Evolutionary conservation across 2,113 vertebrate species (phyloP).

Genomic region (Litocranius walleri): DNA sequence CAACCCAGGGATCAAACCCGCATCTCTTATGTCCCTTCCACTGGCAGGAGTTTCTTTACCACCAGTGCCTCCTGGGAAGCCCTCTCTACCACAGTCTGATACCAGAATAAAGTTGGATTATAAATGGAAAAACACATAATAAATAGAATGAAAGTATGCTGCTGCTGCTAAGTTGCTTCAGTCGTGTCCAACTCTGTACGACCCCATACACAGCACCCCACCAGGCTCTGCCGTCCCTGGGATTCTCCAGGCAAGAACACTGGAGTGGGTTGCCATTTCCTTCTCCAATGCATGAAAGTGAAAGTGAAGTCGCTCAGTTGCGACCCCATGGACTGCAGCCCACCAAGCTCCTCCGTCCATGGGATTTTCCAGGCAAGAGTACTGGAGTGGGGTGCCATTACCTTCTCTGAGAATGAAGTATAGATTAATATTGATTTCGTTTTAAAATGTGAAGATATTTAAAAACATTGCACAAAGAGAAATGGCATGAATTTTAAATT

Average conservation of each 20-base stretch:
- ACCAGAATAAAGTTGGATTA: not conserved
- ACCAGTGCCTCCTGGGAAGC: not conserved
- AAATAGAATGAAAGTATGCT: not conserved
- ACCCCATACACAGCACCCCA: too few relatives aligned
- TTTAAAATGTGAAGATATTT: not conserved
- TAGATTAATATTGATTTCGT: not conserved
- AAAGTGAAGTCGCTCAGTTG: too few relatives aligned
- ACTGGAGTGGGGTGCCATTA: too few relatives aligned
- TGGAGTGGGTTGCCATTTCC: too few relatives aligned
- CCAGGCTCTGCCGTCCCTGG: too few relatives aligned
- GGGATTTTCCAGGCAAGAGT: too few relatives aligned
- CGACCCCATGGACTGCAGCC: too few relatives aligned
- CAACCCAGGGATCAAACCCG: not conserved
- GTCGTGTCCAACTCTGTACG: too few relatives aligned
- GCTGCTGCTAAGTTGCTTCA: too few relatives aligned
- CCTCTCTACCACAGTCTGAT: not conserved
- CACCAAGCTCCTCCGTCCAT: too few relatives aligned
- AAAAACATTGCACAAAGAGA: not conserved
- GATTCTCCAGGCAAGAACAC: too few relatives aligned
- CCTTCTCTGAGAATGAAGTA: not conserved
- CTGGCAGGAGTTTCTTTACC: not conserved
- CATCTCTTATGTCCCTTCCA: not conserved
- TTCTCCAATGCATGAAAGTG: too few relatives aligned
- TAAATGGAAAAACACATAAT: not conserved
- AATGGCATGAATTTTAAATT: not conserved